These are phyloP conservation scores for Heliconius hermathena DNA, from an alignment of 1,140 invertebrate species.

Conservation along the genomic window DNA sequence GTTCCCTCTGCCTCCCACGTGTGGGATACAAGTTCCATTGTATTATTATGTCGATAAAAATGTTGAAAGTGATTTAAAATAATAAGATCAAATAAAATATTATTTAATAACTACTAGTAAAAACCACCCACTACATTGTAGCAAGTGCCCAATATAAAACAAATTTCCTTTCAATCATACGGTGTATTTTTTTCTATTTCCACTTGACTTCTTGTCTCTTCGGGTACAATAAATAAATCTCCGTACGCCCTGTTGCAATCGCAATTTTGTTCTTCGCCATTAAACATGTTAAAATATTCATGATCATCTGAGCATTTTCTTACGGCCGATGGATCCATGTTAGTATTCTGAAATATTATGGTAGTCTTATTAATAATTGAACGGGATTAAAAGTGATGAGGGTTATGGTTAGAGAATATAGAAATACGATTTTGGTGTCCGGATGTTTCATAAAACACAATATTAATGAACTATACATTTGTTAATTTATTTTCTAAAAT, in stretches of 20 bases:
- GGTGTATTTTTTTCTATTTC: constrained; percentile 56
- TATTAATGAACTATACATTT: neutral
- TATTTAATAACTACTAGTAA: neutral
- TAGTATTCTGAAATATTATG: neutral
- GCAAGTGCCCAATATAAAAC: neutral
- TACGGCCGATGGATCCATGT: neutral
- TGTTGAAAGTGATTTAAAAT: neutral
- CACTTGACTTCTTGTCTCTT: constrained; percentile 65
- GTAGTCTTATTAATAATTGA: neutral
- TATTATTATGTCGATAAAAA: no score
- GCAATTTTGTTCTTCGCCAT: constrained; percentile 17
- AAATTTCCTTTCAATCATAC: constrained; percentile 16
- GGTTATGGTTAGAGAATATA: neutral
- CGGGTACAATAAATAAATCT: constrained; percentile 46
- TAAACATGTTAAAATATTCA: constrained; percentile 24
- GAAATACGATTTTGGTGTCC: neutral
- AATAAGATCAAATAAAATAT: neutral
- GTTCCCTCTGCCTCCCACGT: no score
- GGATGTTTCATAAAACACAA: neutral
- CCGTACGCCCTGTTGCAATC: constrained; percentile 18
- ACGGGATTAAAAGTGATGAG: neutral
- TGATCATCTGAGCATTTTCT: constrained; percentile 28
- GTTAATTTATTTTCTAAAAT: neutral
- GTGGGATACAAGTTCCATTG: no score
- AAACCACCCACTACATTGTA: neutral